Conservation (phyloP, 2,113 vertebrate genomes). For the Paracanthobrama guichenoti region DNA sequence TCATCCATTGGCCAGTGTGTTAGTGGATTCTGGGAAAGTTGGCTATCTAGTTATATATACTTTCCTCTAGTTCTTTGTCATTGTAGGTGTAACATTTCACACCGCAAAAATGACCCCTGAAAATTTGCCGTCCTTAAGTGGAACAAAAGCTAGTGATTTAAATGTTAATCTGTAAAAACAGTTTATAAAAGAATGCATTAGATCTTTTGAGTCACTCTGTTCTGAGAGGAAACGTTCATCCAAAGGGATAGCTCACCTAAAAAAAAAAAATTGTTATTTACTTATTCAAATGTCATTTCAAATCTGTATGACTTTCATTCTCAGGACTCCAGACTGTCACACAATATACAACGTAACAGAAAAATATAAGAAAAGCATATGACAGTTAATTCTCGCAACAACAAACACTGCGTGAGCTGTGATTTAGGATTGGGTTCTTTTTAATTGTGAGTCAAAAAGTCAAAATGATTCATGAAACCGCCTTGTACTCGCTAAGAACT, state of each 20-base stretch:
- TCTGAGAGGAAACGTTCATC: background rate
- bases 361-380: background rate
- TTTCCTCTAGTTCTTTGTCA: background rate
- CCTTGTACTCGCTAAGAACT: too few species aligned
- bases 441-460: too few species aligned
- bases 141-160: background rate
- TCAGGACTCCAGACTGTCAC: background rate
- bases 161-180: background rate
- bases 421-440: too few species aligned
- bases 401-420: too few species aligned
- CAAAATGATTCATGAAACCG: too few species aligned
- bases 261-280: background rate
- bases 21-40: background rate
- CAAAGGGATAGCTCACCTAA: background rate
- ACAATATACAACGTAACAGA: background rate
- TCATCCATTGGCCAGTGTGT: constrained; percentile 11
- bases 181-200: background rate
- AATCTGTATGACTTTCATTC: background rate
- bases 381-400: too few species aligned
- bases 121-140: background rate
- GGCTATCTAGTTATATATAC: constrained; percentile 7
- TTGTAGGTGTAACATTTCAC: background rate
- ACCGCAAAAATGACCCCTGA: background rate
- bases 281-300: background rate
- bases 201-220: background rate